Conservation (phyloP, 2,797 vertebrate species). For the Acrossocheilus wenchowensis region DNA sequence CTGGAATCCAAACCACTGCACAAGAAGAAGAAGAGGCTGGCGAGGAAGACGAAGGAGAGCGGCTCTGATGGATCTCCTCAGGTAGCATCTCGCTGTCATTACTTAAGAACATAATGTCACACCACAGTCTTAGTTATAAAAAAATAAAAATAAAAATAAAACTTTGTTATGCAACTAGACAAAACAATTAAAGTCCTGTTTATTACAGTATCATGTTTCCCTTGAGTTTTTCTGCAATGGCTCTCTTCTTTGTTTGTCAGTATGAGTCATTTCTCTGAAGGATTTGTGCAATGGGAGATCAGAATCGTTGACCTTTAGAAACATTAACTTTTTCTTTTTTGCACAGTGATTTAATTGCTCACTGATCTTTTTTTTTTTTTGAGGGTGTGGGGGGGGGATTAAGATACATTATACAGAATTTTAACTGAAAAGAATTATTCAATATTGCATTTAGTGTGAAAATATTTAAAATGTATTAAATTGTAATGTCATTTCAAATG, state of each 20-base stretch:
- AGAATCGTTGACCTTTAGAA: background rate
- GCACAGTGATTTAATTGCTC: background rate
- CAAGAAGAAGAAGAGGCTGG: conserved; percentile 97
- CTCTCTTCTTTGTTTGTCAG: background rate
- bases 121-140: background rate
- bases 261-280: background rate
- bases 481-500: no score
- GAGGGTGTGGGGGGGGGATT: no score
- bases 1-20: conserved; percentile 97
- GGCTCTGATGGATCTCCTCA: conserved; percentile 84
- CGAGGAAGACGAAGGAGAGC: conserved; percentile 86
- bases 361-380: background rate
- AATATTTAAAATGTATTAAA: background rate
- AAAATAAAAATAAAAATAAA: background rate
- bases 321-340: background rate
- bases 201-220: background rate
- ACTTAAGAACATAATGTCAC: background rate
- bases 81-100: conserved; percentile 70
- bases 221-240: background rate
- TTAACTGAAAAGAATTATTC: background rate
- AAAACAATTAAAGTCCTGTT: background rate
- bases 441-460: background rate
- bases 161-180: background rate
- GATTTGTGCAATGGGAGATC: background rate
- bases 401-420: background rate